Conservation (phyloP, 1,140 invertebrate species). For the Araneus ventricosus region DNA sequence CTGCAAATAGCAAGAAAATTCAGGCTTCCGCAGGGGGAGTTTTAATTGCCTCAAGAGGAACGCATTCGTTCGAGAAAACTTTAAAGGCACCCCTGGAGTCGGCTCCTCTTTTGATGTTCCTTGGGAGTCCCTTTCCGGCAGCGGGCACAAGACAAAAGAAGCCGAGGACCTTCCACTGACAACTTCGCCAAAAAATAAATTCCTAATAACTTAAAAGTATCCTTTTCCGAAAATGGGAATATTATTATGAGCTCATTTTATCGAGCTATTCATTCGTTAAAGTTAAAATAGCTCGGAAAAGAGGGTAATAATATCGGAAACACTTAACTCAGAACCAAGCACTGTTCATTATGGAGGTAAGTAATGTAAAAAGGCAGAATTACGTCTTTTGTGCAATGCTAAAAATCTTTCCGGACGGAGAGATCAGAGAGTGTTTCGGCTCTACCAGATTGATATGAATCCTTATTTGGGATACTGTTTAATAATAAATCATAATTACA, state of each 20-base stretch:
- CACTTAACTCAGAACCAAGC: background rate
- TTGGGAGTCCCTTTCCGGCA: slow-evolving; percentile 40
- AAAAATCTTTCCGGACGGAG: background rate
- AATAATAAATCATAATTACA: slow-evolving; percentile 6
- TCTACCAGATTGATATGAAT: background rate
- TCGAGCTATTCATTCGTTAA: slow-evolving; percentile 31
- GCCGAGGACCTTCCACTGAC: background rate
- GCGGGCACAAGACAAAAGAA: slow-evolving; percentile 43
- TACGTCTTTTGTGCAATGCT: background rate
- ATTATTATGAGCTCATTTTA: slow-evolving; percentile 6
- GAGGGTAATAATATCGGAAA: slow-evolving; percentile 27
- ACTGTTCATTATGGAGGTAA: background rate
- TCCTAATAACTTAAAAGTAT: slow-evolving; percentile 33
- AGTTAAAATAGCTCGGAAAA: slow-evolving; percentile 22
- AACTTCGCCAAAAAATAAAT: slow-evolving; percentile 27
- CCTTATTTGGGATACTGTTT: background rate
- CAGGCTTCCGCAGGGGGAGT: slow-evolving; percentile 41
- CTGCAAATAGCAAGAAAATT: slow-evolving; percentile 70
- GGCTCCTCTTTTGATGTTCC: slow-evolving; percentile 66
- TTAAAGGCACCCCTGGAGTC: slow-evolving; percentile 28
- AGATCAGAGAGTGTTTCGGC: background rate
- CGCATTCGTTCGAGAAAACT: slow-evolving; percentile 40
- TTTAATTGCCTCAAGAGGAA: slow-evolving; percentile 63
- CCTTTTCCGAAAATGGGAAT: slow-evolving; percentile 43
- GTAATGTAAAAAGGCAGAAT: slow-evolving; percentile 7